Evolutionary conservation across 2,113 vertebrate genomes (phyloP), one percentile per base, ranked within the genome.

Genomic region (Oriolus oriolus): DNA sequence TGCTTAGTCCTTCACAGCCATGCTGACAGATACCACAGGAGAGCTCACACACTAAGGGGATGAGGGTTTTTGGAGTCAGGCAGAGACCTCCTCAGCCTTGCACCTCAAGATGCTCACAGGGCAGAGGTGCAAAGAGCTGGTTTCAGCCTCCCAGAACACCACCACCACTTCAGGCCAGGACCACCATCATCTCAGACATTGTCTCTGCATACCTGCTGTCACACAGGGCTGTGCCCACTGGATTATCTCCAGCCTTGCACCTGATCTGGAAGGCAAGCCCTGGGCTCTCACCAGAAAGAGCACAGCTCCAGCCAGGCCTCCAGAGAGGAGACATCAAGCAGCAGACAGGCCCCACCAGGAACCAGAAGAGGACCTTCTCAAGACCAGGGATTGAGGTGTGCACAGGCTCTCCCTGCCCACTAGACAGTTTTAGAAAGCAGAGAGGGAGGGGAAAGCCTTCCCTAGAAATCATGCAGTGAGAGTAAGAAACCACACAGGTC

Each of bases 331-430:
- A 13, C 27, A 56, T 13, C 2, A 4, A 63, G 23, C 44, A 92
- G 39, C 47, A 87, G 56, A 71, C 26, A 23, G 10, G 37, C 16
- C 47, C 30, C 33, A 60, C 28, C 19, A 85, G 23, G 35, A 42
- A 60, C 7, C 21, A 68, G 30, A 8, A 64, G 5, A 90, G 7
- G 3, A 52, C 49, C n/a, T 52, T 77, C 41, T 65, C 28, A 86
- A 35, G 8, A 88, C 35, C 50, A 42, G 8, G 3, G 8, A 57
- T 0, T 28, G 31, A 37, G 17, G 13, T 12, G 6, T 10, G 2
- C 17, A 11, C 19, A 69, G 41, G 9, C 28, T 71, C 44, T 65
- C 16, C 31, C 17, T 2, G 3, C 9, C 42, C 69, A 64, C 19
- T 39, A 63, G 6, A 19, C 35, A 39, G 7, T 64, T 95, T 61